phyloP scores from a whole-genome alignment of 1,140 invertebrate genomes.

The Bombus superbus region DNA sequence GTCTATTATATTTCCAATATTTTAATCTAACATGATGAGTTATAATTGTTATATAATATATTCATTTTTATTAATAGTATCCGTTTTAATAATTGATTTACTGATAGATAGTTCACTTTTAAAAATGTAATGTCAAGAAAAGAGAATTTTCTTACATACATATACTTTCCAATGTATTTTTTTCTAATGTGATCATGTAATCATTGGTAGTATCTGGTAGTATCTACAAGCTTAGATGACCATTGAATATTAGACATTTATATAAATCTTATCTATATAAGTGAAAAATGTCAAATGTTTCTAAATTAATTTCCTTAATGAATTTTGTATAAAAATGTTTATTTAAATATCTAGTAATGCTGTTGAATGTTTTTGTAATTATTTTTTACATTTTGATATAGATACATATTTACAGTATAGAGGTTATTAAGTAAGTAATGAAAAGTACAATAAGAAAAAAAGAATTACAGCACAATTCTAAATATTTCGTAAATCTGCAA shows the following conservation, averaged over 20 bases:
- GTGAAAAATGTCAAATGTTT: neutral
- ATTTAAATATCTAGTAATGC: neutral
- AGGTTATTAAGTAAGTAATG: neutral
- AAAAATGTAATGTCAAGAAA: neutral
- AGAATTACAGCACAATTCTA: neutral
- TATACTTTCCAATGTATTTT: neutral
- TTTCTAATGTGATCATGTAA: neutral
- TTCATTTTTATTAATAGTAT: neutral
- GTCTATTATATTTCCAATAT: neutral
- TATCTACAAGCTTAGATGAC: no score
- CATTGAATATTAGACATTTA: neutral
- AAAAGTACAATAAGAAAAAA: neutral
- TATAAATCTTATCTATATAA: neutral
- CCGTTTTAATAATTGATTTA: neutral
- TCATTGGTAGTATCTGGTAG: neutral
- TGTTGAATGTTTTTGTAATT: neutral
- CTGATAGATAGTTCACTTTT: neutral
- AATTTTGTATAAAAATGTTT: neutral
- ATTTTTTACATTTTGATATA: neutral
- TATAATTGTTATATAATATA: neutral
- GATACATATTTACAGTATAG: neutral
- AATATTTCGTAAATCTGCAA: neutral
- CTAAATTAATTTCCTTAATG: neutral
- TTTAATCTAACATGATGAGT: neutral
- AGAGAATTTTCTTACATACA: neutral